Base-by-base conservation (phyloP, 2,113 vertebrate species). In the Takifugu bimaculatus region DNA sequence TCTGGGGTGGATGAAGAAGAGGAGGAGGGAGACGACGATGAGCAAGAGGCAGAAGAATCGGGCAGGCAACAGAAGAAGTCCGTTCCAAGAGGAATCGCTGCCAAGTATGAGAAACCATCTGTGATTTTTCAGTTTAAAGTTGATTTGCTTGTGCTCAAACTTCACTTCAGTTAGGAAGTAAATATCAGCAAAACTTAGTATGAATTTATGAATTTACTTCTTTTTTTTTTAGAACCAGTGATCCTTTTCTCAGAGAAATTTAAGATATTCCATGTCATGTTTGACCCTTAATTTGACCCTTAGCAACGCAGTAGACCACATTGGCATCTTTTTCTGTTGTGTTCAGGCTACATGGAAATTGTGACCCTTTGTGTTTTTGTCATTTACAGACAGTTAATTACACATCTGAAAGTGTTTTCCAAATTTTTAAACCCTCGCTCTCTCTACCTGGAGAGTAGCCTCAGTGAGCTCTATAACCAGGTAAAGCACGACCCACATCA, bases 341-440 rank as follows among this genome's bases (percentile, higher is more conserved):
- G 35, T 10, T 39, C 32, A 35, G 32, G 32, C 32, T 35, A 35
- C 32, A 35, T 35, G 6, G 32, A 14, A 15, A 4, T 10, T 47
- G 45, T 47, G 45, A n/a, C 45, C 14, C 13, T 2, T 15, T 10
- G 15, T 47, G 2, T 13, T 15, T n/a, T 48, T 14, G 10, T 48
- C 6, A 10, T 48, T 14, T 48, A 4, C 86, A 99, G 97, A 68
- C 94, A 98, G 26, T 91, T 99, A 50, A 92, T 94, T 26, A 83
- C 88, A 20, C 96, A 99, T 69, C 88, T 99, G 62, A 93, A 93
- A 63, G 92, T 99, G 64, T 99, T 99, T 57, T 91, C 94, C 53
- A 96, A 95, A 57, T 99, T 99, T 90, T 92, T 89, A 4, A 97
- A 98, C 89, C 96, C 97, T 39, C 92, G 93, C 44, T 82, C 95